Conservation (phyloP, 2,797 vertebrate species). For the Stomatorhinus walkeri region DNA sequence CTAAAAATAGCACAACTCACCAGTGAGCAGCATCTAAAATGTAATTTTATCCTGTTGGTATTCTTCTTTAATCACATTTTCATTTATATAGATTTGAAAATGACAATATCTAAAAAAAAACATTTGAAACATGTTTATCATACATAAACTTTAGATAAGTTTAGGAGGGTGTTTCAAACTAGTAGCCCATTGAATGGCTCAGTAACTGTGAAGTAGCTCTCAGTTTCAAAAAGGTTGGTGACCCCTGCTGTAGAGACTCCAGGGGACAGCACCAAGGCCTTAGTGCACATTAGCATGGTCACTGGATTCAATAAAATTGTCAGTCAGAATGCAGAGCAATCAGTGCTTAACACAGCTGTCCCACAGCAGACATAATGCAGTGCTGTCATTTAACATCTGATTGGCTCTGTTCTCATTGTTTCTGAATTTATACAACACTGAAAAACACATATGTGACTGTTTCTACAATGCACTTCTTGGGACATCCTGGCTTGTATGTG, state of each 20-base stretch:
- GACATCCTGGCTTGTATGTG: not conserved
- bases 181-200: no score
- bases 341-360: not conserved
- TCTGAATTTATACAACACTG: not conserved
- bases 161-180: no score
- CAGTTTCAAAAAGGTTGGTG: no score
- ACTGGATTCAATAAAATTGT: slow-evolving; percentile 3
- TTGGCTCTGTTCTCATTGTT: not conserved
- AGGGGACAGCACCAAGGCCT: not conserved
- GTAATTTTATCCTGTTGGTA: not conserved
- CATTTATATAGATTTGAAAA: no score
- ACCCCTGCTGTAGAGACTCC: not conserved
- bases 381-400: slow-evolving; percentile 12
- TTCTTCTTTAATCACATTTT: not conserved
- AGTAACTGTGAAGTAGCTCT: no score
- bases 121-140: no score
- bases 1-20: no score
- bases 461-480: not conserved
- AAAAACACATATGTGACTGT: not conserved
- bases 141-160: no score
- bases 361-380: slow-evolving; percentile 16
- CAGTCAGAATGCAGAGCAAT: not conserved
- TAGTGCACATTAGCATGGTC: not conserved
- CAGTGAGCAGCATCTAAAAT: not conserved
- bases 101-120: no score